These are phyloP conservation scores for Paguma larvata DNA, from an alignment of 2,797 vertebrate species.

Conservation along the genomic window DNA sequence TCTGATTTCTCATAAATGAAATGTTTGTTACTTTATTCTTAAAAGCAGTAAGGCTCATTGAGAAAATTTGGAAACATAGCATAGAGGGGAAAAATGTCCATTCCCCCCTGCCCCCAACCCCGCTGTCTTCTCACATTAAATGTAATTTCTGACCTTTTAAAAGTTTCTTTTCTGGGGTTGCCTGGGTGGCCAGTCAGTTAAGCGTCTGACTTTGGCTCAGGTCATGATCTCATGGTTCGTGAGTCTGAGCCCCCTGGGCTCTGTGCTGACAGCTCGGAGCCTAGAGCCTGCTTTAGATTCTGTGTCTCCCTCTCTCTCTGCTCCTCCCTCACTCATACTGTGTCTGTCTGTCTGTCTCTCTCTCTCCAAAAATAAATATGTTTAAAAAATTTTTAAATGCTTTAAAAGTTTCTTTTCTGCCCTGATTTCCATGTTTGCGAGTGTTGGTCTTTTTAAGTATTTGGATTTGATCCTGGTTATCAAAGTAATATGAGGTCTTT, in stretches of 20 bases:
- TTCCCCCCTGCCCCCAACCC: background rate
- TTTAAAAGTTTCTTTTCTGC: background rate
- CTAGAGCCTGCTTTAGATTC: no score
- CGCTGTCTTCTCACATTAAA: background rate
- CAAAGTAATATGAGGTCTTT: background rate
- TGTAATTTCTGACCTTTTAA: background rate
- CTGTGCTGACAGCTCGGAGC: no score
- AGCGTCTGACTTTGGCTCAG: no score
- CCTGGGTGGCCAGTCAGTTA: no score
- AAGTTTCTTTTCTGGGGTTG: background rate
- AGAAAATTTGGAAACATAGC: constrained; percentile 1
- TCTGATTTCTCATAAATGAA: background rate
- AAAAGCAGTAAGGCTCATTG: background rate
- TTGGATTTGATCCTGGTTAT: constrained; percentile 6
- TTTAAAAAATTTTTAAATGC: no score
- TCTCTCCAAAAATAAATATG: no score
- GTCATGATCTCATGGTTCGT: no score
- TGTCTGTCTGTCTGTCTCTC: no score
- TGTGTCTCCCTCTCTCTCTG: no score
- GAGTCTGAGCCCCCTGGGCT: no score
- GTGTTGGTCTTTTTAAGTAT: background rate
- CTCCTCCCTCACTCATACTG: no score
- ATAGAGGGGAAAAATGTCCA: background rate
- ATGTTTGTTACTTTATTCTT: background rate
- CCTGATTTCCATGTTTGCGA: background rate